Percentiles rank a stretch among this genome's conserved stretches.
These are phyloP conservation scores for Setophaga petechia DNA, from an alignment of 2,113 vertebrate species.

Conservation along the genomic window DNA sequence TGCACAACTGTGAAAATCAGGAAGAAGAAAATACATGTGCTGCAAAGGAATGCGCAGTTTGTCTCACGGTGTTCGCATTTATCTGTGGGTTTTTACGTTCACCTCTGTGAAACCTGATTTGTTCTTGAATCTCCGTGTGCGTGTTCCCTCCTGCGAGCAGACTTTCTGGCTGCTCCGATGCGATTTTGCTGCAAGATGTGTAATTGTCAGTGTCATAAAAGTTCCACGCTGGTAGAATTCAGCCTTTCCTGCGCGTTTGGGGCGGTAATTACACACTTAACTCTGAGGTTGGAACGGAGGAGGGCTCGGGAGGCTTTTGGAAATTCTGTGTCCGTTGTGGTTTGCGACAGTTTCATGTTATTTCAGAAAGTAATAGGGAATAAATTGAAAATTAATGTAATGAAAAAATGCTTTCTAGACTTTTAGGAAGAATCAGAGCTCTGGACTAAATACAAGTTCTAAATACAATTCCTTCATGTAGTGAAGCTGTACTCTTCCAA, in stretches of 20 bases:
- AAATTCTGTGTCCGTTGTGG: neutral
- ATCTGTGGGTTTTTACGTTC: neutral
- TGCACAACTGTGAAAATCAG: neutral
- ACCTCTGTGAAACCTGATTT: neutral
- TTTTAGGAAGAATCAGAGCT: neutral
- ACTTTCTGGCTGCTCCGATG: neutral
- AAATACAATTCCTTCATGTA: fast-evolving
- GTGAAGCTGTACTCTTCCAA: neutral
- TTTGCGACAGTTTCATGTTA: neutral
- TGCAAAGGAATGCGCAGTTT: neutral
- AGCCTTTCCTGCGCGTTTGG: neutral
- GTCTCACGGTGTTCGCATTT: neutral
- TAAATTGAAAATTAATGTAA: neutral
- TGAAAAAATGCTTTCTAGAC: neutral
- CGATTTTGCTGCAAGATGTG: neutral
- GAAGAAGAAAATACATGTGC: neutral
- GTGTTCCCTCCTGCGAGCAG: neutral
- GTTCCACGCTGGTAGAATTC: fast-evolving
- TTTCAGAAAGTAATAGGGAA: neutral
- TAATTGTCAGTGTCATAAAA: neutral
- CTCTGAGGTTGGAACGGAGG: neutral
- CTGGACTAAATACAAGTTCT: neutral
- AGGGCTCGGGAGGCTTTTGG: neutral
- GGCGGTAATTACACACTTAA: neutral
- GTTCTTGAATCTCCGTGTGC: neutral